phyloP scores from a whole-genome alignment of 1,140 invertebrate species.

The Trigoniulus corallinus region DNA sequence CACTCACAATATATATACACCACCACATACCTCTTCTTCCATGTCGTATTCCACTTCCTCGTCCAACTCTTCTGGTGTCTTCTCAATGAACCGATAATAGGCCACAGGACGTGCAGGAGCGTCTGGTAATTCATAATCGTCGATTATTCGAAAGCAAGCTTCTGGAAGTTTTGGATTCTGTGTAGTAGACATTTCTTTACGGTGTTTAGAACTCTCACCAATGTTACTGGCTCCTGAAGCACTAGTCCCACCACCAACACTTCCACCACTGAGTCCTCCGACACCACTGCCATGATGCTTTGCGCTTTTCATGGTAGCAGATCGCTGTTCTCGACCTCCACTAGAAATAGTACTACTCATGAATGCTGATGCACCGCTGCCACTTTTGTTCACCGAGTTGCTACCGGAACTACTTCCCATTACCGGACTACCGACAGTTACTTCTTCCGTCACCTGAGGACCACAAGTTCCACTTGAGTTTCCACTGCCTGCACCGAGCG shows the following conservation, averaged over 20 bases:
- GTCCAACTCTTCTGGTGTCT: constrained; percentile 83
- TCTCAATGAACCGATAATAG: constrained; percentile 80
- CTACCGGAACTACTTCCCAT: too few species aligned
- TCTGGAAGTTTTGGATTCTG: constrained; percentile 43
- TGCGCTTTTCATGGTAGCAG: constrained; percentile 25
- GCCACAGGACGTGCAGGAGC: constrained; percentile 58
- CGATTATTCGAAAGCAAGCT: constrained; percentile 58
- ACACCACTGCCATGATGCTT: constrained; percentile 16
- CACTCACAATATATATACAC: too few species aligned
- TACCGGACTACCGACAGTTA: too few species aligned
- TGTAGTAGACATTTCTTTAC: constrained; percentile 18
- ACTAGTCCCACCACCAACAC: neutral
- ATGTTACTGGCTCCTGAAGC: constrained; percentile 13
- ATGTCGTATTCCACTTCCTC: constrained; percentile 92
- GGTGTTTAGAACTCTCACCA: constrained; percentile 14
- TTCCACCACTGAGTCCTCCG: constrained; percentile 1
- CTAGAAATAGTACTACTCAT: constrained; percentile 12
- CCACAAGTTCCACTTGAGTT: too few species aligned
- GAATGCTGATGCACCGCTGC: too few species aligned
- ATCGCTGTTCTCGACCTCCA: constrained; percentile 26
- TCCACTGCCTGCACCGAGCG: neutral
- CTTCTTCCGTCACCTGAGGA: too few species aligned
- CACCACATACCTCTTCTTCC: constrained; percentile 94
- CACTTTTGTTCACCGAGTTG: too few species aligned
- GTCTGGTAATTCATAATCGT: constrained; percentile 59